Base-by-base conservation (phyloP, 2,113 vertebrate species). In the Prionailurus bengalensis region DNA sequence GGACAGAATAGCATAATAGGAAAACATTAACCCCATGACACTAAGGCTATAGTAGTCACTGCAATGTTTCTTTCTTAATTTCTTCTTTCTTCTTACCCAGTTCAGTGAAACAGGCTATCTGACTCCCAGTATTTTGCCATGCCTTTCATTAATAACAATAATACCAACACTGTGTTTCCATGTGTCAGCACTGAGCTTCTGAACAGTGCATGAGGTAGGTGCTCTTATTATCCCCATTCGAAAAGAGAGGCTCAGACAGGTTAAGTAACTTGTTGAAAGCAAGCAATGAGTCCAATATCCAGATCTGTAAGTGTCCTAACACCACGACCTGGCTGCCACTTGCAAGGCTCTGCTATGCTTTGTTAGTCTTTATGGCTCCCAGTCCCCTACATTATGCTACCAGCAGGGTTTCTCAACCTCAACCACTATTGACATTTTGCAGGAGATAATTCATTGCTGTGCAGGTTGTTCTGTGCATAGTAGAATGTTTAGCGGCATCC, bases 1-100 rank as follows among this genome's bases (percentile, higher is more conserved):
- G 33, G 17, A 96, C 96, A 98, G 97, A 98, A 97, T 91, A 96
- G 53, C 96, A 86, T 65, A 68, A 83, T 93, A 97, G 97, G 89
- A 80, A 76, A 91, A 92, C 10, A 65, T 76, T 74, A 65, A 88
- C 5, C 4, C 70, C 45, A 74, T 97, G 97, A 78, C 97, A 89
- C 42, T 45, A 82, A 93, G 74, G 36, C 39, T 76, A 5, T 27
- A 36, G 13, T 29, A 74, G 45, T 66, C 65, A 70, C 45, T 48
- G 19, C 39, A 36, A 16, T 91, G 6, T 53, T 92, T 66, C 16
- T 70, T 89, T 91, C 42, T 95, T 91, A 81, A 63, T 92, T 96
- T 88, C 53, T 55, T 91, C 36, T 82, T 90, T 5, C 29, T 94
- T 86, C 92, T 97, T 51, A 73, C 7, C 10, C 66, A 14, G 6